Base-by-base conservation (phyloP, 2,113 vertebrate genomes). In the Gymnobelideus leadbeateri region DNA sequence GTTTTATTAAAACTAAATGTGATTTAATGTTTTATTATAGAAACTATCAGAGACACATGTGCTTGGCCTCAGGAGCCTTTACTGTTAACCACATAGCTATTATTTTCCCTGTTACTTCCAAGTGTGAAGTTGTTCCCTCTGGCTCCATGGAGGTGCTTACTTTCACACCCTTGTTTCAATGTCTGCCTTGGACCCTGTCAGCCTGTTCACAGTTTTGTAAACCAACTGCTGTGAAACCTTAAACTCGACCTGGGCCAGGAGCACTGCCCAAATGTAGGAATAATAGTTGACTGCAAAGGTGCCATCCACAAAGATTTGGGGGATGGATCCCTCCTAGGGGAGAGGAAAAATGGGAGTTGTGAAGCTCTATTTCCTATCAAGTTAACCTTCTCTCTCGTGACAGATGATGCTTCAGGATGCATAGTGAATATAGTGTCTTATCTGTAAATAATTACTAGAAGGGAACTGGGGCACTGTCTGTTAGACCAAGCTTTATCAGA, bases 231-330 rank as follows among this genome's bases (percentile, higher is more conserved):
- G 61, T 92, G 25, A 93, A 95, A 89, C 92, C 90, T 49, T 51
- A 77, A 93, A 93, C 8, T 89, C 95, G 91, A 93, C 95, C 26
- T 84, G 25, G 43, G 89, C 49, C 25, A 91, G 50, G 47, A 93
- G 52, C n/a, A 46, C 89, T 4, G 89, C 89, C 92, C 95, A 93
- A 28, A 51, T 57, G 26, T 93, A 91, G 26, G 89, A 49, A 53
- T 91, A 93, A 77, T 95, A 91, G 26, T 55, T 50, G 68, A 89
- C 92, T 1, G 94, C 50, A 52, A 93, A 95, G 55, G 47, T 43
- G 19, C 43, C 57, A 7, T 92, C 89, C 8, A 47, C 55, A 92
- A 93, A 91, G 37, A 91, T 68, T 25, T 93, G 94, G 37, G 47
- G 89, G 37, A 95, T 43, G 37, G 89, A 54, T 53, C 47, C 55